phyloP scores from a whole-genome alignment of 2,113 vertebrate species.

The Epinephelus cyanopodus region DNA sequence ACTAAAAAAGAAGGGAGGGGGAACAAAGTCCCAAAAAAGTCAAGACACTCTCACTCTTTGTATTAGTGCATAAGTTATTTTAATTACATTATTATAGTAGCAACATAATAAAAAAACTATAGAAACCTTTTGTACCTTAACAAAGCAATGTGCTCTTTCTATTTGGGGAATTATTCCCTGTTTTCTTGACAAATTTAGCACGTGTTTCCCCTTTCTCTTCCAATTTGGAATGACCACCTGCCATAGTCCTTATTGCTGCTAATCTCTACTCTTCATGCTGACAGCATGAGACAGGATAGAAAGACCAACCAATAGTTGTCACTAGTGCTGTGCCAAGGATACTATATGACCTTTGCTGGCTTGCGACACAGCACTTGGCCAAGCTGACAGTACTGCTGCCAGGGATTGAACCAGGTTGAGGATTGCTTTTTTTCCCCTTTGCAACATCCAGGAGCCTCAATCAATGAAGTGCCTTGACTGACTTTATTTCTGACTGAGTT shows the following conservation, averaged over 20 bases:
- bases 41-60: too few species aligned
- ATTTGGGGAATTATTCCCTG: background rate
- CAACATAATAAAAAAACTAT: background rate
- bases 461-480: slow-evolving; percentile 12
- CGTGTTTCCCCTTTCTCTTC: background rate
- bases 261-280: background rate
- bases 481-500: background rate
- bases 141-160: background rate
- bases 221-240: background rate
- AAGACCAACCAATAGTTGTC: slow-evolving; percentile 3
- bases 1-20: background rate
- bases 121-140: background rate
- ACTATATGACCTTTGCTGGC: slow-evolving; percentile 27
- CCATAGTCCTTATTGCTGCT: background rate
- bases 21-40: too few species aligned
- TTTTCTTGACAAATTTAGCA: background rate
- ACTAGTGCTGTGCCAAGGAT: slow-evolving; percentile 11
- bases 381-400: slow-evolving; percentile 12
- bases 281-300: slow-evolving; percentile 13
- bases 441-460: slow-evolving; percentile 1
- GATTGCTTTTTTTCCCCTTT: slow-evolving; percentile 1
- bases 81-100: background rate
- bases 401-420: slow-evolving; percentile 17
- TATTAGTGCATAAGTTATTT: background rate
- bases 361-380: slow-evolving; percentile 9